phyloP scores from a whole-genome alignment of 2,797 vertebrate species.

The Florisuga fusca region DNA sequence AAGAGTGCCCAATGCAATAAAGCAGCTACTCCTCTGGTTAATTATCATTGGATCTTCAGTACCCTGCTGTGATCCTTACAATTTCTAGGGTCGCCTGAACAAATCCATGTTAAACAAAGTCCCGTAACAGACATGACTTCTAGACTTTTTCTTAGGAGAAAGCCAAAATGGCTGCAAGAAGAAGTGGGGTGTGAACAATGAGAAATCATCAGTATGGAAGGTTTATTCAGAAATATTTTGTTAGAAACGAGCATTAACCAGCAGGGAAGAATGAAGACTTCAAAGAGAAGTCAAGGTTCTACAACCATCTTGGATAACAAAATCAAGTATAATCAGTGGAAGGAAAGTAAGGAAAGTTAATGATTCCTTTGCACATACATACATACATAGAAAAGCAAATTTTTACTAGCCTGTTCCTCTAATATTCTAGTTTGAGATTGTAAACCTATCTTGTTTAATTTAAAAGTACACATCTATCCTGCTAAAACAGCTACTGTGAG shows the following conservation, averaged over 20 bases:
- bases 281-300: neutral
- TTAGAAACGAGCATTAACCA: neutral
- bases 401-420: neutral
- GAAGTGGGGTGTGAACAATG: neutral
- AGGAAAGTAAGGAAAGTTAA: neutral
- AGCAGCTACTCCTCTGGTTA: neutral
- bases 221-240: neutral
- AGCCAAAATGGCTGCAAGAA: neutral
- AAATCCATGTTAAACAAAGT: neutral
- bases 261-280: neutral
- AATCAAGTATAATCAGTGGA: neutral
- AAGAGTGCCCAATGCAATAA: neutral
- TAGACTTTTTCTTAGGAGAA: neutral
- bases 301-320: neutral
- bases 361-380: neutral
- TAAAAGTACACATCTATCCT: neutral
- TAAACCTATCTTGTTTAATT: neutral
- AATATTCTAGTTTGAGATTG: neutral
- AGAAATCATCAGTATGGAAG: neutral
- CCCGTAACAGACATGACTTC: neutral
- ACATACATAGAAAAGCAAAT: neutral
- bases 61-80: neutral
- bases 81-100: neutral
- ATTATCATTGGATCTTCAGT: neutral
- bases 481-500: neutral